phyloP scores from a whole-genome alignment of 2,888 invertebrate species.

The Stratiomys singularior region DNA sequence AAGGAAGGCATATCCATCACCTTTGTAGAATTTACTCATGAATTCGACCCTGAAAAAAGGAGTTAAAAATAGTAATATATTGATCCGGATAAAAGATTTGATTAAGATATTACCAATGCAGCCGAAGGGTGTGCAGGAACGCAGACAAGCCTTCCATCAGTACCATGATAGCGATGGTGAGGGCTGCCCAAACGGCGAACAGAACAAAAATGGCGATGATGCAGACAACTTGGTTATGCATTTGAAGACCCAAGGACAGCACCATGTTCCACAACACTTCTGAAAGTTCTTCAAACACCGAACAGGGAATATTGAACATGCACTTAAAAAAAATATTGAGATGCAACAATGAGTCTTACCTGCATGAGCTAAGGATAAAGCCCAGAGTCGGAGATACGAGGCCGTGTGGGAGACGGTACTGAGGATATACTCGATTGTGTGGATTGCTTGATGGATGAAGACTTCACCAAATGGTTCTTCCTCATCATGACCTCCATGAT shows the following conservation, averaged over 20 bases:
- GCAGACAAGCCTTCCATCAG: conserved; percentile 99
- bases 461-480: conserved; percentile 84
- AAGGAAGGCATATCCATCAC: conserved; percentile 82
- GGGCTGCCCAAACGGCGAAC: conserved; percentile 89
- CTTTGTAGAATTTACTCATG: conserved; percentile 93
- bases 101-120: conserved; percentile 82
- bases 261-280: conserved; percentile 97
- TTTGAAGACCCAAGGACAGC: conserved; percentile 75
- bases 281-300: conserved; percentile 73
- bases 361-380: conserved; percentile 93
- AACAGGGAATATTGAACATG: background rate
- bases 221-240: conserved; percentile 71
- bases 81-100: background rate
- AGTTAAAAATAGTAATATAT: background rate
- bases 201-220: conserved; percentile 80
- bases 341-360: conserved; percentile 72
- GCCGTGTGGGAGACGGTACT: conserved; percentile 97
- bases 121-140: conserved; percentile 96
- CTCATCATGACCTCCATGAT: conserved; percentile 58
- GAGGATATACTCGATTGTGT: conserved; percentile 96
- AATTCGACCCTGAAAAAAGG: conserved; percentile 84
- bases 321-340: background rate
- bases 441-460: conserved; percentile 93
- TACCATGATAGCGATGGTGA: conserved; percentile 94
- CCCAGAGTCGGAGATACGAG: conserved; percentile 96